Evolutionary conservation across 2,888 invertebrate species (phyloP).

Genomic region (Papilio demoleus): DNA sequence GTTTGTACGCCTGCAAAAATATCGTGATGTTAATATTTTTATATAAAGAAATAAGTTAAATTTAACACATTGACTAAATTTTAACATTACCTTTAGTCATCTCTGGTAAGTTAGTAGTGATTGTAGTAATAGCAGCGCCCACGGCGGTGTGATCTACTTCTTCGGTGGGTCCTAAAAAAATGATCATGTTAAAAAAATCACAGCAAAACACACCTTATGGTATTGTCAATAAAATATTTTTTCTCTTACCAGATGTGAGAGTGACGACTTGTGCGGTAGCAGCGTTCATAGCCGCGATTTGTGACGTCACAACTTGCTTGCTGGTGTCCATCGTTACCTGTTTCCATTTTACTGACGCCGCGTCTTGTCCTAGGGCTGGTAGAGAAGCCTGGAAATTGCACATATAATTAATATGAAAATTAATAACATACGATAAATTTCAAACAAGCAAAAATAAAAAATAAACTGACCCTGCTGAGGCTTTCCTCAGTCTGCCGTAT

Average conservation of each 20-base stretch:
- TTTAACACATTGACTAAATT: background rate
- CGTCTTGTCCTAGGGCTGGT: slow-evolving; percentile 90
- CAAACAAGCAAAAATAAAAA: too few species aligned
- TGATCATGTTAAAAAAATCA: background rate
- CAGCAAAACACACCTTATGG: background rate
- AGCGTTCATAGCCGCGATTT: slow-evolving; percentile 99
- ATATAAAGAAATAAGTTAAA: background rate
- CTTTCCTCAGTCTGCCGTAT: slow-evolving; percentile 94
- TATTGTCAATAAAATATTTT: background rate
- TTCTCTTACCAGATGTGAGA: slow-evolving; percentile 87
- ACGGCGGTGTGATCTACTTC: slow-evolving; percentile 98
- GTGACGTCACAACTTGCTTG: slow-evolving; percentile 97
- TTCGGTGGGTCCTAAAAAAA: slow-evolving; percentile 86
- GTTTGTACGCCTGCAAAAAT: slow-evolving; percentile 86
- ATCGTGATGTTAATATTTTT: background rate
- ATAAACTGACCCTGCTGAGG: slow-evolving; percentile 83
- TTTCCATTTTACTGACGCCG: slow-evolving; percentile 96
- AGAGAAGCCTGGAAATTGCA: slow-evolving; percentile 60
- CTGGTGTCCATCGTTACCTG: slow-evolving; percentile 96
- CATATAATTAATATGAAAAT: background rate
- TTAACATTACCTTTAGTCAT: slow-evolving; percentile 95
- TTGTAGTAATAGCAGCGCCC: slow-evolving; percentile 98
- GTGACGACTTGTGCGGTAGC: slow-evolving; percentile 99
- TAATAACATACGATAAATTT: background rate
- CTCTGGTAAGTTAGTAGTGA: slow-evolving; percentile 97